A percentile compares a stretch with the other conserved stretches of the same genome.
phyloP scores from a whole-genome alignment of 1,140 invertebrate genomes.

The Pseudomyrmex pallidus region DNA sequence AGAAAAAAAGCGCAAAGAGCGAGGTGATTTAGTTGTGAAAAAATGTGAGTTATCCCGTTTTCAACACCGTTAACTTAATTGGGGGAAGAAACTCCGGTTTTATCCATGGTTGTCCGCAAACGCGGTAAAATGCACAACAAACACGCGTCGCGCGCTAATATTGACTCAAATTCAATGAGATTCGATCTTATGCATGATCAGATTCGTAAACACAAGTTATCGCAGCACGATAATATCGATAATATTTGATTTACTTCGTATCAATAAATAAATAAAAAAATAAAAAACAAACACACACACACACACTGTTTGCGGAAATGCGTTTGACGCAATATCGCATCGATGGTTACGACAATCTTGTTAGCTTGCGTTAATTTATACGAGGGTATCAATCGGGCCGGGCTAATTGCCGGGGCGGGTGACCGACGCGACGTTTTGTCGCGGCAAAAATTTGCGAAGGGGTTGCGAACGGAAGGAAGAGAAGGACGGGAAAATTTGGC shows the following conservation, averaged over 20 bases:
- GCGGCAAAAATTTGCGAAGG: conserved; percentile 19
- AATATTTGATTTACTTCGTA: neutral
- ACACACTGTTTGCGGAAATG: neutral
- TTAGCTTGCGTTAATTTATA: conserved; percentile 27
- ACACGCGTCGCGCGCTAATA: neutral
- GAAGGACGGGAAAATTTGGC: too few relatives aligned
- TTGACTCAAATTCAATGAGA: conserved; percentile 1
- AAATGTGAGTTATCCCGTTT: neutral
- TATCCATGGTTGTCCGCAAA: too few relatives aligned
- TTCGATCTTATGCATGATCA: conserved; percentile 24
- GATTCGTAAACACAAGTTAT: conserved; percentile 2
- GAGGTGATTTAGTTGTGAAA: neutral
- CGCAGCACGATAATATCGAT: neutral
- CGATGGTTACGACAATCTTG: neutral
- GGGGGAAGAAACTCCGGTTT: too few relatives aligned
- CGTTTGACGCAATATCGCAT: neutral
- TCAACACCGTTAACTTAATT: too few relatives aligned
- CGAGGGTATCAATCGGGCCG: neutral
- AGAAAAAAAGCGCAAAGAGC: neutral
- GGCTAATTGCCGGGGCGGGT: conserved; percentile 1
- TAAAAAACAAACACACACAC: neutral
- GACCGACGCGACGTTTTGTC: neutral
- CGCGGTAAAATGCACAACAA: neutral
- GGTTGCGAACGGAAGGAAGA: neutral
- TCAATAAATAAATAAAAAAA: neutral